Evolutionary conservation across 92 coral and sea anemone genomes (phyloP).

Genomic region (Montipora capitata): DNA sequence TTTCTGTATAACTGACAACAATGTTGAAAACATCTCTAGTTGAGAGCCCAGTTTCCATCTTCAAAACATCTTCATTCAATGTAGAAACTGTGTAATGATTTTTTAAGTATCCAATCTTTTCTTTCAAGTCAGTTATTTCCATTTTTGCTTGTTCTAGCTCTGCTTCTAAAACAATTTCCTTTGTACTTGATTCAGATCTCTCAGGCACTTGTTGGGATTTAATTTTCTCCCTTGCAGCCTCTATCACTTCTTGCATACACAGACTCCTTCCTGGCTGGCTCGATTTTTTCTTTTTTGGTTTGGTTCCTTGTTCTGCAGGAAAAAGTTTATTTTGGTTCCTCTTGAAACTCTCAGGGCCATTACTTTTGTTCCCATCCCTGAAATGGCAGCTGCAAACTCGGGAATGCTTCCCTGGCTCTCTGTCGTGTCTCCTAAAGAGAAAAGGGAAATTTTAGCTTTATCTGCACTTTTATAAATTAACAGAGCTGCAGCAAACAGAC

Average conservation of each 20-base stretch:
- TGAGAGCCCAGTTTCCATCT: slow-evolving; percentile 73
- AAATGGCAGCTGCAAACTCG: slow-evolving; percentile 58
- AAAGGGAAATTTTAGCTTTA: no score
- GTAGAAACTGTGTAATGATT: slow-evolving; percentile 27
- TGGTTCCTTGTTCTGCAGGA: slow-evolving; percentile 11
- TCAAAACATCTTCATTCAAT: slow-evolving; percentile 26
- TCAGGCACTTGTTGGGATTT: not conserved
- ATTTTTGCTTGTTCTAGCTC: slow-evolving; percentile 24
- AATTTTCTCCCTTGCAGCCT: not conserved
- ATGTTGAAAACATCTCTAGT: slow-evolving; percentile 42
- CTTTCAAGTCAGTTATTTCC: slow-evolving; percentile 3
- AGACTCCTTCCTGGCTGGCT: no score
- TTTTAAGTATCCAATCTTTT: slow-evolving; percentile 4
- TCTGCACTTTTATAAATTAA: no score
- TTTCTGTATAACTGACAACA: slow-evolving; percentile 32
- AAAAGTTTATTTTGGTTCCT: slow-evolving; percentile 31
- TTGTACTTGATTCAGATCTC: slow-evolving; percentile 3
- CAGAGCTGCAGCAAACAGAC: no score
- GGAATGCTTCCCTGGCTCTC: slow-evolving; percentile 11
- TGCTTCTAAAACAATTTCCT: slow-evolving; percentile 34
- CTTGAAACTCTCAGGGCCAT: slow-evolving; percentile 44
- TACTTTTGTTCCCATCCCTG: slow-evolving; percentile 37
- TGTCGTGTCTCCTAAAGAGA: no score
- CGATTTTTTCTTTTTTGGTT: not conserved
- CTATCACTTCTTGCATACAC: slow-evolving; percentile 10